Evolutionary conservation across 1,140 invertebrate genomes (phyloP), one percentile per base, ranked within the genome.

Genomic region (Telenomus remus): DNA sequence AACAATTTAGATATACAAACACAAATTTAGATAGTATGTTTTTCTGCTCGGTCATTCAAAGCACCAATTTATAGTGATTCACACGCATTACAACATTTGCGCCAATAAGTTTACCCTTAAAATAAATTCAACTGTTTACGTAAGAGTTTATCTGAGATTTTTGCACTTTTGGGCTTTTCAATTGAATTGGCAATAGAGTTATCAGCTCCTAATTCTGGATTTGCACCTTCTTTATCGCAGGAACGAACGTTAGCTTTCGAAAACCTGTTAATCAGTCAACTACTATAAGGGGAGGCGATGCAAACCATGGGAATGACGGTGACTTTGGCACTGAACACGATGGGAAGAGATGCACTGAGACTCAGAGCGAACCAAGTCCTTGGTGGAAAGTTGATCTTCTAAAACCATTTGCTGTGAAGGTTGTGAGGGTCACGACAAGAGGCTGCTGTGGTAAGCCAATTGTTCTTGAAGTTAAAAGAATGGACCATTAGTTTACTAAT

Each of bases 311-410:
- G 1, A 96, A 96, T 81, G 95, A 97, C 80, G 96, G 95, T 0
- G 93, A 93, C 81, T 90, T 89, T 79, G 93, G 91, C 66, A 95
- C 93, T 0, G 93, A 96, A 54, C 95, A 96, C 79, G 95, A 96
- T 80, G 94, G 94, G 0, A 93, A 94, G 80, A 89, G 94, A 63
- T 97, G 96, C 84, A 95, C 95, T 0, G 95, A 97, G 86, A 97
- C 96, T 0, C 93, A 95, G 78, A 92, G 93, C 53, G 96, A 97
- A 81, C 91, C 92, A 0, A 96, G 95, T 9, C 95, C 96, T 0
- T 97, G 95, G 95, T 97, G 96, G 96, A 92, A 93, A 66, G 95
- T 97, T 0, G 94, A 97, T 83, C 87, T 97, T 10, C 89, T 97
- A 4, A 89, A 93, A 43, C 91, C 95, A 9, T 96, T 96, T 82